A percentile compares a stretch with the other conserved stretches of the same genome.
Evolutionary conservation across 2,797 vertebrate species (phyloP).

Genomic region (Sorex maritimensis): DNA sequence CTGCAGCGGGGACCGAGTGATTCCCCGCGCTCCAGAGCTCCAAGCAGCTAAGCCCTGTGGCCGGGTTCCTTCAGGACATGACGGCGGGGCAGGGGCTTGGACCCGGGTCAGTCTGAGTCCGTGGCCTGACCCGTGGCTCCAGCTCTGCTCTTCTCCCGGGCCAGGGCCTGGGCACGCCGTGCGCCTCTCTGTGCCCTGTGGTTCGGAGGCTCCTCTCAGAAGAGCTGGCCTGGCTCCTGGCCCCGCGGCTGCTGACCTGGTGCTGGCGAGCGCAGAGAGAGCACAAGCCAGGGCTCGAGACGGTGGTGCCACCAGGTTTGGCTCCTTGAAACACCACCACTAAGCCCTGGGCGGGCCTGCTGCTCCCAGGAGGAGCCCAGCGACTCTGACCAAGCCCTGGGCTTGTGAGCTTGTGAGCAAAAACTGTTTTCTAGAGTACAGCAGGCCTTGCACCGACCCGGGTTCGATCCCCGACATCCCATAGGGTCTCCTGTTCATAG

Average conservation of each 20-base stretch:
- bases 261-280: background rate
- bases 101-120: background rate
- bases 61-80: background rate
- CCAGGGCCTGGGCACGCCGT: no score
- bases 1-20: background rate
- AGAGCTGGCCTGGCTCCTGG: background rate
- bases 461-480: no score
- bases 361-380: background rate
- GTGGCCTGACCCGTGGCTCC: no score
- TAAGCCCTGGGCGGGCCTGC: background rate
- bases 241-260: background rate
- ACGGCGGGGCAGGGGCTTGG: background rate
- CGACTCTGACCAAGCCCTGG: no score
- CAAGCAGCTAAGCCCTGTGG: background rate
- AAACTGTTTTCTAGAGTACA: background rate
- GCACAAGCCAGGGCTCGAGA: background rate
- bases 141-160: no score
- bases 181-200: background rate
- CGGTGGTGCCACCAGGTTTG: background rate
- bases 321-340: slow-evolving; percentile 5
- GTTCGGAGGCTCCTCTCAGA: background rate
- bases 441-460: no score
- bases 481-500: no score
- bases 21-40: background rate
- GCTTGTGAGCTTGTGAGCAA: background rate